Evolutionary conservation across 2,888 invertebrate genomes (phyloP), one percentile per base, ranked within the genome.

Genomic region (Agapostemon virescens): DNA sequence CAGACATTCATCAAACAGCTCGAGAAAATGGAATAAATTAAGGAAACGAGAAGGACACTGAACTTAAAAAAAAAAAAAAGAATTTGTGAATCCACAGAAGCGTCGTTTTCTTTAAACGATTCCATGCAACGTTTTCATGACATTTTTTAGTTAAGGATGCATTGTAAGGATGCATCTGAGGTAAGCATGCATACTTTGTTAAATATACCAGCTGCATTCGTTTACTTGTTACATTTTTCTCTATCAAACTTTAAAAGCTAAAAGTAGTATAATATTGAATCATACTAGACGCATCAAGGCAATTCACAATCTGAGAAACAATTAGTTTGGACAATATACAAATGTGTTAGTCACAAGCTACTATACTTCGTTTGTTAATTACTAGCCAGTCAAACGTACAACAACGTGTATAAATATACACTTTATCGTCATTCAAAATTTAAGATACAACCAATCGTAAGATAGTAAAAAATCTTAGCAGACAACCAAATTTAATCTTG

Each of bases 1-100:
- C 23, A n/a, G 52, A 52, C 23, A 55, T 36, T 33, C 33, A 11
- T 36, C 20, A 36, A 63, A n/a, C 36, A 30, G 36, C 33, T n/a
- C 33, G 11, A 36, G 33, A 33, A 30, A 63, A 63, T 36, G 61
- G 33, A 63, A 63, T 33, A n/a, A 63, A 36, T 63, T 63, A 63
- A 63, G 20, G 9, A 63, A 63, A 36, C 9, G 20, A 33, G 33
- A 26, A 15, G 26, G 20, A 6, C 20, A 33, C 20, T 52, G 23
- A n/a, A 23, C n/a, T 33, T 15, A 3, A 13, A 49, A 49, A n/a
- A n/a, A n/a, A n/a, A 40, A 11, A 40, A 40, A 7, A 40, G 11
- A 11, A 38, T 40, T 55, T 26, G 6, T 4, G 6, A 0, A 15
- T 4, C 55, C 5, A 55, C 26, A 20, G 55, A 15, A 26, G 26